Evolutionary conservation across 1,140 invertebrate genomes (phyloP), one percentile per base, ranked within the genome.

Genomic region (Cecropterus lyciades): DNA sequence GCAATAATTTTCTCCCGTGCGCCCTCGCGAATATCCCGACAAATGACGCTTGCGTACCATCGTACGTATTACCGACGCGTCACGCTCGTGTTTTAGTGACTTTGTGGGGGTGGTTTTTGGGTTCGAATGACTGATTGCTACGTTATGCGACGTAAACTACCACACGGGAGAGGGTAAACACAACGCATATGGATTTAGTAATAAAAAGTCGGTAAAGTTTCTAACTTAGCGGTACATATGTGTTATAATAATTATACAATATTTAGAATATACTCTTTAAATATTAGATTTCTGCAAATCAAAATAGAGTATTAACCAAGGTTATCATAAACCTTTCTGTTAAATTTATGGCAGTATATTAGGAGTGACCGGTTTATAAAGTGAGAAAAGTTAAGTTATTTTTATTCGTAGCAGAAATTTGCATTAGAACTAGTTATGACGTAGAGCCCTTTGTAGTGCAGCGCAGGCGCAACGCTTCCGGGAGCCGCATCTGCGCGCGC

Each of bases 121-220:
- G 71, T 45, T 72, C 52, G 55, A 67, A 71, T 71, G 69, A 79
- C 70, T 63, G 45, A 60, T 72, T 33, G 67, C 51, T 76, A 75
- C 73, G 79, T 70, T 75, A 53, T 69, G 73, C 72, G 67, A 88
- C 86, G 76, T 87, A 83, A 85, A 69, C 78, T 71, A 60, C 69
- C 65, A 65, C 69, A 70, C 75, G 68, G 77, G 74, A 75, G 78
- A 82, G 73, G 82, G 77, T 87, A 85, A 79, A 70, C 67, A 79
- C 82, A 78, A 79, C 86, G 80, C 86, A 79, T 86, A 90, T 88
- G 87, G 89, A 91, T 91, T 87, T 88, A 83, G 76, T 87, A 79
- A 82, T 86, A 87, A 89, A 91, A 89, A 91, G 89, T 91, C 87
- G 89, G 87, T 91, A 90, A 87, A 81, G 79, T 88, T 88, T 81